Evolutionary conservation across 2,888 invertebrate genomes (phyloP).

Genomic region (Acrobasis consociella): DNA sequence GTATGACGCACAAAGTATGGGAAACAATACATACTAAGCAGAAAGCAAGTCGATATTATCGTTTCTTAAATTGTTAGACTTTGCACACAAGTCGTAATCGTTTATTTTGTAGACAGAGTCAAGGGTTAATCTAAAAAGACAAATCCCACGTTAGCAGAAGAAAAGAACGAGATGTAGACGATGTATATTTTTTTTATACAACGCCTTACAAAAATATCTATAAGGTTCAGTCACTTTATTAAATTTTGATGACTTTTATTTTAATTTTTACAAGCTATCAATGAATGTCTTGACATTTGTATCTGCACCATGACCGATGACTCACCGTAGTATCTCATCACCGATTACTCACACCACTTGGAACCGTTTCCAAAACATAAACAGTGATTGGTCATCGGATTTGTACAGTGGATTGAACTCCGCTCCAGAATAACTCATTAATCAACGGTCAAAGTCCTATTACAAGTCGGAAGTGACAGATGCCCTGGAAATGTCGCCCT

Average conservation of each 20-base stretch:
- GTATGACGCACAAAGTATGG: neutral
- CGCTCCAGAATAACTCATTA: slow-evolving; percentile 12
- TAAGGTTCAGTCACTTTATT: too few species aligned
- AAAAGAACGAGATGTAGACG: too few species aligned
- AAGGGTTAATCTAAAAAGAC: too few species aligned
- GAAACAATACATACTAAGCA: neutral
- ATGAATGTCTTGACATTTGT: neutral
- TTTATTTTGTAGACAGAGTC: too few species aligned
- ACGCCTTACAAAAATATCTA: too few species aligned
- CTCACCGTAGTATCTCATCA: slow-evolving; percentile 13
- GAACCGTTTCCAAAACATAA: slow-evolving; percentile 17
- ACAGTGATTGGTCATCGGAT: slow-evolving; percentile 17
- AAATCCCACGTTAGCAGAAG: too few species aligned
- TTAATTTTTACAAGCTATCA: neutral
- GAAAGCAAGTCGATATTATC: neutral
- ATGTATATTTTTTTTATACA: too few species aligned
- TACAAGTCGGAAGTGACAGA: slow-evolving; percentile 40
- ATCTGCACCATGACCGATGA: neutral
- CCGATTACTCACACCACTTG: slow-evolving; percentile 20
- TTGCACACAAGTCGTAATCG: neutral
- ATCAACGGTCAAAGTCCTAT: slow-evolving; percentile 30
- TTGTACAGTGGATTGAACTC: neutral
- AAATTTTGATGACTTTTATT: too few species aligned
- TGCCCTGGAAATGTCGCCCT: slow-evolving; percentile 51
- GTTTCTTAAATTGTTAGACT: neutral